Percentiles rank a stretch among this genome's conserved stretches.
These are phyloP conservation scores for Boleophthalmus pectinirostris DNA, from an alignment of 2,113 vertebrate species.

Conservation along the genomic window DNA sequence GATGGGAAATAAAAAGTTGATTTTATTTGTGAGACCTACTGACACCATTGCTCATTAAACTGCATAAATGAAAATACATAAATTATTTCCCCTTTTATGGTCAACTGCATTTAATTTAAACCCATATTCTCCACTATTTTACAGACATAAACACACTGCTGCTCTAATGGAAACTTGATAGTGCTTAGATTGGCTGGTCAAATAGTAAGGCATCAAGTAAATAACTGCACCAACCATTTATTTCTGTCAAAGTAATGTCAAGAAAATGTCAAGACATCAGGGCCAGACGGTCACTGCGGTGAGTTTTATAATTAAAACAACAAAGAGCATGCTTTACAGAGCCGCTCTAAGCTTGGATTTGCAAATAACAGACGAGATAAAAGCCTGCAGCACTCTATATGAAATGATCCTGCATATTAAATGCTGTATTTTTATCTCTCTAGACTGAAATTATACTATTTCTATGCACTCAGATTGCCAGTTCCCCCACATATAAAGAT, in stretches of 20 bases:
- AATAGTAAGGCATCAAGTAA: neutral
- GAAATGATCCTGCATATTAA: neutral
- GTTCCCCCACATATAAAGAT: constrained; percentile 4
- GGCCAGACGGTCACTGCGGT: neutral
- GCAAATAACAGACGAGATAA: neutral
- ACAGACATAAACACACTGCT: neutral
- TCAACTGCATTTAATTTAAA: neutral
- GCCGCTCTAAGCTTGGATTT: neutral
- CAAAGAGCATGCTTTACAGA: neutral
- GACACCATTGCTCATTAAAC: neutral
- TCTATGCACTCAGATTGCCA: neutral
- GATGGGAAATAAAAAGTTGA: too few relatives aligned
- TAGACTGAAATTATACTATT: neutral
- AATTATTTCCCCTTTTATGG: too few relatives aligned
- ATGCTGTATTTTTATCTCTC: neutral
- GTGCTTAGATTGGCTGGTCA: neutral
- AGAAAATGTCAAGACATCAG: constrained; percentile 1
- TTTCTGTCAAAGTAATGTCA: constrained; percentile 12
- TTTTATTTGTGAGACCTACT: neutral
- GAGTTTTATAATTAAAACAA: constrained; percentile 4
- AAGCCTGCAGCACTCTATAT: neutral
- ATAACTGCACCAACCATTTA: neutral
- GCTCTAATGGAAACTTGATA: neutral
- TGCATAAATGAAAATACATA: neutral
- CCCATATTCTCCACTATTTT: neutral